phyloP scores from a whole-genome alignment of 1,140 invertebrate species.

The Nephila pilipes region DNA sequence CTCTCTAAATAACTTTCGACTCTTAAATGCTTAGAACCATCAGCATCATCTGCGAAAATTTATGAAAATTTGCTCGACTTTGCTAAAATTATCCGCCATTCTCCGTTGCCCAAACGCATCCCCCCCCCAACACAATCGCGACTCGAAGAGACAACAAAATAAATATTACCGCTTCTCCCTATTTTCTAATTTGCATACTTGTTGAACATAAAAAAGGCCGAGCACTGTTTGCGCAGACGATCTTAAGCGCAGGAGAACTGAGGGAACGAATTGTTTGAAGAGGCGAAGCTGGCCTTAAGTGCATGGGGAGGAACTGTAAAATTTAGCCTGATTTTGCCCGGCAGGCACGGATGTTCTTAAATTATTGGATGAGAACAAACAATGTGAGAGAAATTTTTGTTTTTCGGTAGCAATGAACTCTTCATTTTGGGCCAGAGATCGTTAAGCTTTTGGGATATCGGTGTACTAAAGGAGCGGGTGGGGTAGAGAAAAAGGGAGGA shows the following conservation, averaged over 20 bases:
- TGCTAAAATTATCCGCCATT: not conserved
- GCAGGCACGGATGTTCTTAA: conserved; percentile 39
- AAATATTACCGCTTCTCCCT: conserved; percentile 39
- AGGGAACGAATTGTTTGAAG: conserved; percentile 24
- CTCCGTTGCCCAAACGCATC: not conserved
- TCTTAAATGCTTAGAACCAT: not conserved
- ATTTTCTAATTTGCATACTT: conserved; percentile 54
- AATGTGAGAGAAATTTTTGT: conserved; percentile 2
- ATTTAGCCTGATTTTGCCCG: conserved; percentile 27
- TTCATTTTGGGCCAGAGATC: conserved; percentile 20
- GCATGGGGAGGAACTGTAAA: not conserved
- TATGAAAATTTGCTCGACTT: not conserved
- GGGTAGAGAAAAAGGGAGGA: not conserved
- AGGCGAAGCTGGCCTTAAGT: conserved; percentile 17
- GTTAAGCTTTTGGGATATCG: not conserved
- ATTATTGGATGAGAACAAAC: conserved; percentile 50
- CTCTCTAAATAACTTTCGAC: conserved; percentile 6
- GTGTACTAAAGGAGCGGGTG: not conserved
- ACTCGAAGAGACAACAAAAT: conserved; percentile 38
- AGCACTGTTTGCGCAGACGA: not conserved
- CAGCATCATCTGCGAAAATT: conserved; percentile 32
- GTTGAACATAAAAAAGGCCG: conserved; percentile 38
- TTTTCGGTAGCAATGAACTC: conserved; percentile 4
- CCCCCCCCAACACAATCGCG: not conserved
- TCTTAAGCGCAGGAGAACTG: not conserved